Evolutionary conservation across 1,140 invertebrate species (phyloP), one percentile per base, ranked within the genome.

Genomic region (Chrysomallon squamiferum): DNA sequence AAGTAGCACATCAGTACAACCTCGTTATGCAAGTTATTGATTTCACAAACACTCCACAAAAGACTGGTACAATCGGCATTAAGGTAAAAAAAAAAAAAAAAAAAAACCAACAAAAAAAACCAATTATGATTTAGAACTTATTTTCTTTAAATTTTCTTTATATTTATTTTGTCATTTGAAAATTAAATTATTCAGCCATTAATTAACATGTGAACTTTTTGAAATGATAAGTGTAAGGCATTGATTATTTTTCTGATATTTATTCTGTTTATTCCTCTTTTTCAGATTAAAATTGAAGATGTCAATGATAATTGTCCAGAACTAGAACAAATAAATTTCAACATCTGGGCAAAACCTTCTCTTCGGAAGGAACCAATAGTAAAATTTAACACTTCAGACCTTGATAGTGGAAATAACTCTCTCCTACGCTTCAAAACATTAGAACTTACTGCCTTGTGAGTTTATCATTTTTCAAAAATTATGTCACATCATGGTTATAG

Each of bases 261-360:
- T n/a, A n/a, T n/a, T n/a, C n/a, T n/a, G n/a, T n/a, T n/a, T n/a
- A n/a, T n/a, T n/a, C n/a, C n/a, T n/a, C n/a, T 30, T 2, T 70
- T 73, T 18, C 50, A 77, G 75, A 56, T 77, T 5, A 60, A 65
- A 25, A 56, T 77, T 13, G 27, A 54, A n/a, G 75, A 77, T 59
- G 56, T 75, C 3, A 77, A 77, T 60, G 75, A 77, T 43, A 77
- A 77, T 61, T 77, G 75, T 49, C 75, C 75, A 18, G 64, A 65
- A 22, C 22, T 77, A 22, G 68, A 68, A 20, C 33, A 68, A 38
- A 68, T 65, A 2, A 29, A 11, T 13, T 70, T 62, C 59, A 20
- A 59, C 27, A 32, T 72, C 29, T 33, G 18, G 25, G 64, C 71
- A 30, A 59, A 69, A 20, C 75, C 75, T 18, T 66, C 74, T 11